Conservation (phyloP, 2,797 vertebrate species). For the Enteromius radiatus region DNA sequence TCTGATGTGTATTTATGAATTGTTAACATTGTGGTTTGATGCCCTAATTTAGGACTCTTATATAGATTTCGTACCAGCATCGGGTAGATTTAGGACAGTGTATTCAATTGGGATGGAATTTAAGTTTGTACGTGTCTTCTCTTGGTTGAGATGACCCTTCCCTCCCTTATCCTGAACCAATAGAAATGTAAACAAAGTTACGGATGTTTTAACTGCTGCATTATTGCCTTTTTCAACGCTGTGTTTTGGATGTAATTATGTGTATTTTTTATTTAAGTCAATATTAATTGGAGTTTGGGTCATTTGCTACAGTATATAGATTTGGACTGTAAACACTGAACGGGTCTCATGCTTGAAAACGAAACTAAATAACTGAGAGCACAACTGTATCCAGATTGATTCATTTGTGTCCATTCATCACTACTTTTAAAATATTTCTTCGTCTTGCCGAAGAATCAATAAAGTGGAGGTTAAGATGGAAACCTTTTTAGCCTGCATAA, state of each 20-base stretch:
- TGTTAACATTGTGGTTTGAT: slow-evolving; percentile 39
- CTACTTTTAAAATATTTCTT: neutral
- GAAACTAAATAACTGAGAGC: slow-evolving; percentile 69
- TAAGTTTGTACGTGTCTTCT: slow-evolving; percentile 75
- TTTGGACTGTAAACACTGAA: slow-evolving; percentile 65
- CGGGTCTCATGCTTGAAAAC: slow-evolving; percentile 52
- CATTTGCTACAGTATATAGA: slow-evolving; percentile 72
- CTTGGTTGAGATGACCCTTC: slow-evolving; percentile 28
- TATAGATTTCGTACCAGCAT: slow-evolving; percentile 77
- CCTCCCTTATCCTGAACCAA: slow-evolving; percentile 65
- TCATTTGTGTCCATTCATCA: slow-evolving; percentile 54
- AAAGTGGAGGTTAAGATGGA: slow-evolving; percentile 54
- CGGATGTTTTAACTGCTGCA: slow-evolving; percentile 81
- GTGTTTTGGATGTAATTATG: slow-evolving; percentile 83
- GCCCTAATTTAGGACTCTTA: slow-evolving; percentile 43
- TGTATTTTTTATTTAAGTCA: slow-evolving; percentile 83
- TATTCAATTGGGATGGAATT: slow-evolving; percentile 76
- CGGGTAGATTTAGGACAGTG: slow-evolving; percentile 77
- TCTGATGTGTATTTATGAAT: slow-evolving; percentile 15
- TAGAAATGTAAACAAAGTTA: slow-evolving; percentile 77
- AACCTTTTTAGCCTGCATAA: slow-evolving; percentile 9
- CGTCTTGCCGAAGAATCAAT: neutral
- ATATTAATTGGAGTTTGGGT: slow-evolving; percentile 79
- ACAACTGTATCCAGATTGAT: slow-evolving; percentile 73
- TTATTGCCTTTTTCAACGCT: slow-evolving; percentile 84